These are phyloP conservation scores for Syngnathus typhle DNA, from an alignment of 2,113 vertebrate species.

Conservation along the genomic window DNA sequence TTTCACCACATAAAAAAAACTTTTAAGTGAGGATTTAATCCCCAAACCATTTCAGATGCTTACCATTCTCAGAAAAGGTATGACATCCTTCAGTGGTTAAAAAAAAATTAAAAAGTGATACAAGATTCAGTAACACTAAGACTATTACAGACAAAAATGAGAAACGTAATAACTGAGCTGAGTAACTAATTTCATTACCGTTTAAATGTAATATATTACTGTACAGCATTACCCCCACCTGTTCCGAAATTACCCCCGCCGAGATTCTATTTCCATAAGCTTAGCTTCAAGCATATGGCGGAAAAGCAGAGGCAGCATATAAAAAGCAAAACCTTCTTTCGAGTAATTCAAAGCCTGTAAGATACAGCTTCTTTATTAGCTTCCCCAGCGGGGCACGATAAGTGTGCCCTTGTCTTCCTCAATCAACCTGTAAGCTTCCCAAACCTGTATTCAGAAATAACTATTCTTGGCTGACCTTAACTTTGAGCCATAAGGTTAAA, in stretches of 20 bases:
- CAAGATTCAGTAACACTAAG: too few relatives aligned
- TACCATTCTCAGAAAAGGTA: too few relatives aligned
- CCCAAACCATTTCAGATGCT: too few relatives aligned
- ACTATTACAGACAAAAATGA: too few relatives aligned
- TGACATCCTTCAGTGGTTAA: too few relatives aligned
- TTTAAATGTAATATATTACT: too few relatives aligned
- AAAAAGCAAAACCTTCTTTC: constrained; percentile 10
- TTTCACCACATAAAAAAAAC: background rate
- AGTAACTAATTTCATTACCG: too few relatives aligned
- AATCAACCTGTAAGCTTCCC: background rate
- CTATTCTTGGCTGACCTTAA: background rate
- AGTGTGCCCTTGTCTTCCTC: background rate
- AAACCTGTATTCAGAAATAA: background rate
- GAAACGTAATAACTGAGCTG: too few relatives aligned
- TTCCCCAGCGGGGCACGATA: background rate
- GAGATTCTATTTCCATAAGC: constrained; percentile 26
- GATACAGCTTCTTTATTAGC: background rate
- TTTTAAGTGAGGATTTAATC: background rate
- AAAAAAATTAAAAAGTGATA: too few relatives aligned
- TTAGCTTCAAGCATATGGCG: constrained; percentile 22
- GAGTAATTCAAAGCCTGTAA: background rate
- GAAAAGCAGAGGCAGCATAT: constrained; percentile 8
- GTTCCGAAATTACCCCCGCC: constrained; percentile 21
- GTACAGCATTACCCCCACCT: too few relatives aligned
- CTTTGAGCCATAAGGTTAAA: too few relatives aligned